A percentile compares a stretch with the other conserved stretches of the same genome.
These are phyloP conservation scores for Aspidiotus destructor DNA, from an alignment of 2,888 invertebrate genomes.

Conservation along the genomic window DNA sequence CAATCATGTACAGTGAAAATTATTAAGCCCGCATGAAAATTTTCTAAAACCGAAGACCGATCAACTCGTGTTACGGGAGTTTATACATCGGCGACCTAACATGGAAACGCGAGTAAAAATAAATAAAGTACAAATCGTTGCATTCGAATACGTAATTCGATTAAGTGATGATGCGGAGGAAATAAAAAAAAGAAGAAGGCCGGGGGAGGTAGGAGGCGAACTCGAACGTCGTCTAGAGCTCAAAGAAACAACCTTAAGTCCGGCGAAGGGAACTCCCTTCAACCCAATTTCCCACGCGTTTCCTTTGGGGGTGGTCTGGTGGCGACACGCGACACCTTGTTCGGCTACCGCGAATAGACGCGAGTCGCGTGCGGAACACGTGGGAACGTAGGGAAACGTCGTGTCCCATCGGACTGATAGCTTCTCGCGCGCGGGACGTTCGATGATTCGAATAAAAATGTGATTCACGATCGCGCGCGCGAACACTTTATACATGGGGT, in stretches of 20 bases:
- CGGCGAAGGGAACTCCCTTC: constrained; percentile 21
- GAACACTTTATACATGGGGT: neutral
- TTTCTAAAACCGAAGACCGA: no score
- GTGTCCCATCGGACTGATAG: constrained; percentile 20
- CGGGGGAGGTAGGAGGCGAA: no score
- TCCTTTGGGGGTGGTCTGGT: constrained; percentile 25
- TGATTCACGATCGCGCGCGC: constrained; percentile 2
- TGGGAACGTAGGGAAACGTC: constrained; percentile 27
- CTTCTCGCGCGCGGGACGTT: neutral
- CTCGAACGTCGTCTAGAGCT: constrained; percentile 14
- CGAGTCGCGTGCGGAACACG: constrained; percentile 28
- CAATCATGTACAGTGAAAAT: no score
- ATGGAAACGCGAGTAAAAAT: no score
- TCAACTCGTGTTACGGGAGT: no score
- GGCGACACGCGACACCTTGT: constrained; percentile 31
- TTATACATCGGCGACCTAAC: no score
- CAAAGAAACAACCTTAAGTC: constrained; percentile 20
- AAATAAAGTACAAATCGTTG: no score
- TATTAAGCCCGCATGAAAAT: no score
- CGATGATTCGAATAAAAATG: neutral
- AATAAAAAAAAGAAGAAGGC: no score
- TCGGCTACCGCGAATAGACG: constrained; percentile 15
- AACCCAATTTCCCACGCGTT: constrained; percentile 31
- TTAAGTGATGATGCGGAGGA: no score
- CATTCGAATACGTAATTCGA: no score